Percentiles rank a stretch among this genome's conserved stretches.
phyloP scores from a whole-genome alignment of 2,888 invertebrate species.

The Ectobius pallidus region DNA sequence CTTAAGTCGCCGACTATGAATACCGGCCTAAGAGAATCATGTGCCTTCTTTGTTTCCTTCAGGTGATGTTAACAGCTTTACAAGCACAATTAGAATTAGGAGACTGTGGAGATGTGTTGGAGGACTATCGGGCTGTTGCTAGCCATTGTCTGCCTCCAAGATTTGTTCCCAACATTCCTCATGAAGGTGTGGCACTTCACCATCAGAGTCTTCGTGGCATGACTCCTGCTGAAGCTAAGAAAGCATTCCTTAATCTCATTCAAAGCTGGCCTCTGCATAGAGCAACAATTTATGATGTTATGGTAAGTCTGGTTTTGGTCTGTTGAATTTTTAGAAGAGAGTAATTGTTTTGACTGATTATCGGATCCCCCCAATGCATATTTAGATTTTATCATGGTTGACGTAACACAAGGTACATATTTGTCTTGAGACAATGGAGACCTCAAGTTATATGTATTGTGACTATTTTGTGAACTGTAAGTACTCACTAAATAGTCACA shows the following conservation, averaged over 20 bases:
- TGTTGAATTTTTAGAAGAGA: too few relatives aligned
- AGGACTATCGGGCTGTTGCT: slow-evolving; percentile 70
- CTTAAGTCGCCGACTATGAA: too few relatives aligned
- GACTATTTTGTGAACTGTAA: too few relatives aligned
- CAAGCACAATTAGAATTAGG: slow-evolving; percentile 93
- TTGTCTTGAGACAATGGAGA: too few relatives aligned
- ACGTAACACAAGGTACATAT: too few relatives aligned
- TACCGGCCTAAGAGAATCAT: too few relatives aligned
- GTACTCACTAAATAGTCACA: too few relatives aligned
- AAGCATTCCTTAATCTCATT: slow-evolving; percentile 90
- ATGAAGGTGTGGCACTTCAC: slow-evolving; percentile 86
- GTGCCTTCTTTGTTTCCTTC: too few relatives aligned
- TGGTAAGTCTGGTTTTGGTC: slow-evolving; percentile 72
- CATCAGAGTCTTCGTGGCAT: slow-evolving; percentile 90
- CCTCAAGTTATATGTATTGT: too few relatives aligned
- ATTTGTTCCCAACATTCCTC: slow-evolving; percentile 76
- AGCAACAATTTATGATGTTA: slow-evolving; percentile 93
- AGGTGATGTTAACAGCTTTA: slow-evolving; percentile 93
- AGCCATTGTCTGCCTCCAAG: slow-evolving; percentile 84
- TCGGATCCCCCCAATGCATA: too few relatives aligned
- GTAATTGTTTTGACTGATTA: too few relatives aligned
- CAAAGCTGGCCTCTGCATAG: slow-evolving; percentile 92
- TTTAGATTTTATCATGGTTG: too few relatives aligned
- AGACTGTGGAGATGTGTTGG: slow-evolving; percentile 73
- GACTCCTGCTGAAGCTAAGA: slow-evolving; percentile 85